phyloP scores from a whole-genome alignment of 2,888 invertebrate species.

The Bhutanitis thaidina region DNA sequence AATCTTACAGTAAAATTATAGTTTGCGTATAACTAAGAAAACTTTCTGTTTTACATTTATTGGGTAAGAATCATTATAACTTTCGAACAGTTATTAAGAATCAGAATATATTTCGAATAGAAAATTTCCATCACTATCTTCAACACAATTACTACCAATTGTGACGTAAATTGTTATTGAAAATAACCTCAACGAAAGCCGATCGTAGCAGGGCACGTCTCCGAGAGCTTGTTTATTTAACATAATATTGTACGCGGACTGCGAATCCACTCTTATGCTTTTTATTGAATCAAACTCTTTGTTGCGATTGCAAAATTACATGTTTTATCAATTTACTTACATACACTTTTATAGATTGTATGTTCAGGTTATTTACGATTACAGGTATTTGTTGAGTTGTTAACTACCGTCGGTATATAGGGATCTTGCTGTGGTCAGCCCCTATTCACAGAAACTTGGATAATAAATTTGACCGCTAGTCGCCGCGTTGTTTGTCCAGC shows the following conservation, averaged over 20 bases:
- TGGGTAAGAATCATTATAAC: no score
- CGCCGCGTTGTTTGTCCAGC: slow-evolving; percentile 57
- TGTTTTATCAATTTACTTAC: background rate
- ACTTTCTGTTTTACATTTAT: no score
- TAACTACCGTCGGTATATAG: slow-evolving; percentile 35
- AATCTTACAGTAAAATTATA: no score
- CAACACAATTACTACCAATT: no score
- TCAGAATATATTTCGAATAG: background rate
- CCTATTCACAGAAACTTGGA: slow-evolving; percentile 54
- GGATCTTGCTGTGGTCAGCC: slow-evolving; percentile 37
- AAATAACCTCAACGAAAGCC: slow-evolving; percentile 7
- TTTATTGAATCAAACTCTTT: slow-evolving; percentile 4
- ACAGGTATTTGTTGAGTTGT: background rate
- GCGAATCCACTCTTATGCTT: slow-evolving; percentile 39
- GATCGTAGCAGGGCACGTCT: slow-evolving; percentile 21
- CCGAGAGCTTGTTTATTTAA: slow-evolving; percentile 52
- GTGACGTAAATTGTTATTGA: slow-evolving; percentile 5
- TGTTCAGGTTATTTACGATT: background rate
- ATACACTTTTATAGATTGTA: background rate
- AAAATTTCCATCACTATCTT: background rate
- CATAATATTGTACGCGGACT: slow-evolving; percentile 47
- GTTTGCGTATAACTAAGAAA: no score
- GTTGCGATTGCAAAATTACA: background rate
- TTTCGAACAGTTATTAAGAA: no score
- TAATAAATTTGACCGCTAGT: slow-evolving; percentile 62